Base-by-base conservation (phyloP, 2,888 invertebrate species). In the Dastarcus helophoroides region DNA sequence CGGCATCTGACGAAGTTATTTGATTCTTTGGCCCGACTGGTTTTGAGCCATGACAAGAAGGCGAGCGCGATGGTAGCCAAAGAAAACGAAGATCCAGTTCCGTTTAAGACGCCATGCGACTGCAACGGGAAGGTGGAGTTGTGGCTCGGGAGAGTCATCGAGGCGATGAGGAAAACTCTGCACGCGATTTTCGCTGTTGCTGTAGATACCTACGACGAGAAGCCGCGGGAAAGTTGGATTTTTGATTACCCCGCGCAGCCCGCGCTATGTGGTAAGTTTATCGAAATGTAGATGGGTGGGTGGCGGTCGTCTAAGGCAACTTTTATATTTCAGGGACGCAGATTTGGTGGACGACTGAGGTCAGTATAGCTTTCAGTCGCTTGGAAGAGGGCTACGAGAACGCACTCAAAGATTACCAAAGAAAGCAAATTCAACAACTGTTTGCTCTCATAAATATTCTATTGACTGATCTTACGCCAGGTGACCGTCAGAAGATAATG, bases 301-400 rank as follows among this genome's bases (percentile, higher is more conserved):
- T n/a, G n/a, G n/a, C n/a, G n/a, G n/a, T n/a, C n/a, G n/a, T n/a
- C n/a, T n/a, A n/a, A n/a, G n/a, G n/a, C n/a, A 7, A 17, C n/a
- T 17, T 7, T 19, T n/a, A 2, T 15, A 13, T 19, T 10, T 1
- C 21, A 54, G 54, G 60, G n/a, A 90, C 90, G 0, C 94, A 94
- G 65, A 91, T 94, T 42, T 91, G 89, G 86, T 94, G 94, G 93
- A 86, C 91, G 0, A 76, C 81, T 0, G 93, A 94, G 62, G 90
- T 90, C 1, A 89, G 85, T 52, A 79, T 83, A 48, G 85, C 91
- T 0, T 91, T 94, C 58, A 75, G 76, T 12, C 76, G 85, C 47
- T 65, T 94, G 2, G 90, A 93, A 58, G 89, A 93, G 64, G 91
- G 85, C 25, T 93, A 89, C 57, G 94, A 94, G 56, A 85, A 79